Conservation (phyloP, 2,888 invertebrate species). For the Pristionchus japonicus region DNA sequence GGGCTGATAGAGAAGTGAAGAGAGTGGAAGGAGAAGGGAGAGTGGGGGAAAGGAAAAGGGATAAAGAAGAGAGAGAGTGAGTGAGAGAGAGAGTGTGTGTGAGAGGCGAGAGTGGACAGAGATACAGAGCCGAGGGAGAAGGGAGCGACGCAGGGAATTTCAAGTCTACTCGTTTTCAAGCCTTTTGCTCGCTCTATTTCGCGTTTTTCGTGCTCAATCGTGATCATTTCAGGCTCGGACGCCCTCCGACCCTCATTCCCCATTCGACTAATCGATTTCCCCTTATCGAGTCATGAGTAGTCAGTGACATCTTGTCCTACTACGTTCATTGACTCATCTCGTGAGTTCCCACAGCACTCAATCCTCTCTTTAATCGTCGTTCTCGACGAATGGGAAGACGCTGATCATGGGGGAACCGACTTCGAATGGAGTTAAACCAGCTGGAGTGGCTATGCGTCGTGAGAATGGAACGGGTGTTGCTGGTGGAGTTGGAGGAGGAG, state of each 20-base stretch:
- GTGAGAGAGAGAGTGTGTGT: not conserved
- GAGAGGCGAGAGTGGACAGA: conserved; percentile 12
- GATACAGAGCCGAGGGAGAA: no score
- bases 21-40: not conserved
- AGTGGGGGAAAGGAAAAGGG: not conserved
- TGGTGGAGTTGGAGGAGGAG: conserved; percentile 12
- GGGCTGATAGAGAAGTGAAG: conserved; percentile 16
- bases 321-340: conserved; percentile 11
- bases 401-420: conserved; percentile 40
- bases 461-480: not conserved
- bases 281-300: conserved; percentile 26
- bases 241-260: conserved; percentile 8
- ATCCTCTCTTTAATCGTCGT: conserved; percentile 1
- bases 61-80: not conserved
- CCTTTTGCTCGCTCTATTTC: not conserved
- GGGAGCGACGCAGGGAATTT: not conserved
- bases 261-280: conserved; percentile 24
- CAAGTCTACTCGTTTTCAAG: not conserved
- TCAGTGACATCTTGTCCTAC: conserved; percentile 37
- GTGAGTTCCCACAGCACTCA: conserved; percentile 1
- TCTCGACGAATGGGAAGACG: conserved; percentile 22
- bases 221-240: not conserved
- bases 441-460: not conserved
- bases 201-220: not conserved
- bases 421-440: conserved; percentile 35